Evolutionary conservation across 2,888 invertebrate genomes (phyloP), one percentile per base, ranked within the genome.

Genomic region (Tiliacea aurago): DNA sequence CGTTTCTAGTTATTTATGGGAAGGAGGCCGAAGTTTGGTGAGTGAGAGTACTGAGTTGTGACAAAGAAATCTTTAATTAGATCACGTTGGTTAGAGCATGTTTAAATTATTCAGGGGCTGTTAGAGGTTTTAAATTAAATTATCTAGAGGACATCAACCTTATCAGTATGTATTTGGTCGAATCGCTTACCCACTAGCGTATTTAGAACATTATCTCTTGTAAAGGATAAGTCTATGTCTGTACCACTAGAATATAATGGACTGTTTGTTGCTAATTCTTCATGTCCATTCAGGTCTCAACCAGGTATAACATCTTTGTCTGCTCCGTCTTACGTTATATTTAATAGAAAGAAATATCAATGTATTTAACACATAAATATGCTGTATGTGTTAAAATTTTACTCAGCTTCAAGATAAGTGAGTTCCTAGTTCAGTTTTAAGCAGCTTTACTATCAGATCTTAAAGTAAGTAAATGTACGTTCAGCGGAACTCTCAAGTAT

Each of bases 1-100:
- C 72, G 64, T 74, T 58, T 41, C 15, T 65, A 62, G 81, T 68
- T 85, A 86, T 82, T 85, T 84, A 84, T 76, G 73, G 66, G 63
- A 61, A 62, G 49, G 58, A 69, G 64, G 68, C 70, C 65, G 62
- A 69, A 81, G 68, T 81, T 71, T 62, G 51, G 56, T 33, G 53
- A 83, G 28, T 45, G n/a, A 33, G 51, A 55, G 59, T 70, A 67
- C 68, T 75, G 56, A 64, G 55, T 81, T 63, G 51, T 64, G 61
- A 70, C 51, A 56, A 62, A 72, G 65, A 80, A 73, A 78, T 83
- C 65, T 74, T 81, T 84, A 70, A 81, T 74, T 84, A 84, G 58
- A 70, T 58, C 56, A 78, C 83, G 78, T 68, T 82, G 82, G 45
- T 43, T 33, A 23, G 80, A 56, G 63, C 47, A 49, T 75, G 59